A percentile compares a stretch with the other conserved stretches of the same genome.
Evolutionary conservation across 2,888 invertebrate genomes (phyloP).

Genomic region (Myopa tessellatipennis): DNA sequence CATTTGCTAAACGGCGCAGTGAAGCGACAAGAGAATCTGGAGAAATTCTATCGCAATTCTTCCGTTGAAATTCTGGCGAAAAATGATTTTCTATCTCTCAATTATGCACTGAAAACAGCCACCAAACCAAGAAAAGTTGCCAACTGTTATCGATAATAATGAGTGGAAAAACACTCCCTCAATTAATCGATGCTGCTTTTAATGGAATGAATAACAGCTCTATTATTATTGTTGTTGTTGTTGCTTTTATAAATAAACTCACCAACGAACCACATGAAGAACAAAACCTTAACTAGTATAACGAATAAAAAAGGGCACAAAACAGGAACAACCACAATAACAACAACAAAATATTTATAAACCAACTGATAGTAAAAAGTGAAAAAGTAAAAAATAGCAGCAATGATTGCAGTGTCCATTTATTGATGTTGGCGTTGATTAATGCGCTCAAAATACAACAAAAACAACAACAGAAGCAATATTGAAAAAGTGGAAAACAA

Average conservation of each 20-base stretch:
- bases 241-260: neutral
- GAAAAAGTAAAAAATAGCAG: neutral
- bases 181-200: neutral
- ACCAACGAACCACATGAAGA: neutral
- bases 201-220: neutral
- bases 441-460: neutral
- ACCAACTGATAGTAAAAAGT: neutral
- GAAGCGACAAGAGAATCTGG: neutral
- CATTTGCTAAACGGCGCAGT: neutral
- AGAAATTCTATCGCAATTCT: no score
- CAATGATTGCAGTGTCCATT: neutral
- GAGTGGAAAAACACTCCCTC: neutral
- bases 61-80: no score
- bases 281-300: neutral
- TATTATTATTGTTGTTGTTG: no score
- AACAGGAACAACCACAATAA: conserved; percentile 10
- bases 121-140: no score
- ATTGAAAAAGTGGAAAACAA: neutral
- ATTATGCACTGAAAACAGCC: no score
- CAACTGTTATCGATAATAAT: neutral
- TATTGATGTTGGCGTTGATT: neutral
- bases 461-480: neutral
- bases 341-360: conserved; percentile 18
- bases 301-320: conserved; percentile 1
- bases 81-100: no score